phyloP scores from a whole-genome alignment of 2,888 invertebrate genomes.

The Doris montereyensis region DNA sequence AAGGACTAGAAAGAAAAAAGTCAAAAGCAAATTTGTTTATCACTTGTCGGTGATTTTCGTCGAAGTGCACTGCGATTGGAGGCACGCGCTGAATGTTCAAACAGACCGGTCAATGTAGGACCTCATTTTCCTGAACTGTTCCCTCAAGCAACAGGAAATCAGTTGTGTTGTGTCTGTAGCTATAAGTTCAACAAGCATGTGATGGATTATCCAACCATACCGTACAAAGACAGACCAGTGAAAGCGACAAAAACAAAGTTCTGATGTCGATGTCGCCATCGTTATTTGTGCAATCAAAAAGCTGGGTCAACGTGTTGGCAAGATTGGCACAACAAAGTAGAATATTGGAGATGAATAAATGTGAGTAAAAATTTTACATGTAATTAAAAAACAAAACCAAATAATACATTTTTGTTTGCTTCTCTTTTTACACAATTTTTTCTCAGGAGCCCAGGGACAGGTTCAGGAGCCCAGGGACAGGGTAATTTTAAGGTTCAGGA shows the following conservation, averaged over 20 bases:
- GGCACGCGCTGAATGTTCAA: neutral
- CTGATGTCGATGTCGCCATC: neutral
- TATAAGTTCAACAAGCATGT: neutral
- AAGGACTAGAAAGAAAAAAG: too few species aligned
- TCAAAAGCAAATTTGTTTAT: neutral
- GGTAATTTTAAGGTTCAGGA: too few species aligned
- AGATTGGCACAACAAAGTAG: too few species aligned
- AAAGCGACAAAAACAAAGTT: neutral
- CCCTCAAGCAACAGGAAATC: neutral
- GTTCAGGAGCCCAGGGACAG: too few species aligned
- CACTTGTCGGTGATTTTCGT: neutral
- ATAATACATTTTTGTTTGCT: too few species aligned
- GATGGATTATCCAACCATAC: neutral
- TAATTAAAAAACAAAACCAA: too few species aligned
- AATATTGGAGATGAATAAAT: too few species aligned
- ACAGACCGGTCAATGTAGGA: neutral
- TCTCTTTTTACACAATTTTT: too few species aligned
- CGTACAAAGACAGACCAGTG: neutral
- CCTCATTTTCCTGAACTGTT: neutral
- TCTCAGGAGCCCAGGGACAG: too few species aligned
- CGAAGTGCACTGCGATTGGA: neutral
- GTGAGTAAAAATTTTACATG: too few species aligned
- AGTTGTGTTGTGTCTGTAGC: neutral
- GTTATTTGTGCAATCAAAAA: neutral
- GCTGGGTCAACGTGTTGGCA: neutral